Evolutionary conservation across 1,140 invertebrate species (phyloP), one percentile per base, ranked within the genome.

Genomic region (Leptinotarsa undecemlineata): DNA sequence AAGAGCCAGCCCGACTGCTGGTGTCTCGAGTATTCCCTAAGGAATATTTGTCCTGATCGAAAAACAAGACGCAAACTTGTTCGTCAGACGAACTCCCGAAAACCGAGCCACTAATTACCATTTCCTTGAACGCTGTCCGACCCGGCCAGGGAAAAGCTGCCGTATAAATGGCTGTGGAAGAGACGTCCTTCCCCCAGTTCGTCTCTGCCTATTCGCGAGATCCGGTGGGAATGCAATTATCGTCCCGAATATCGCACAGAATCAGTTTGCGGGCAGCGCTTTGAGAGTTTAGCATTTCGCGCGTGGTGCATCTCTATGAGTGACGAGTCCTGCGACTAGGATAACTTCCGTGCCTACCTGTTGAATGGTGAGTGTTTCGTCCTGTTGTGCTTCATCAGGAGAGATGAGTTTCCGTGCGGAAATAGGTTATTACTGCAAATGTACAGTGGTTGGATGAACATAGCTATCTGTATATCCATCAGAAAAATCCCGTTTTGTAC

Each of bases 121-220:
- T 57, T 57, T 57, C 51, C 51, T 57, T 4, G 51, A 4, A 57
- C 14, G 51, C 51, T 15, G 15, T 57, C n/a, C 51, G 13, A 5
- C 14, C n/a, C 51, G 13, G n/a, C 51, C 51, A 57, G 51, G 51
- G 51, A 57, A 57, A 57, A 57, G 51, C 51, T 15, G 51, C 20
- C 4, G 63, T 64, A 64, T 64, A 64, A 64, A 64, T 64, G 63
- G 20, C 63, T 3, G 63, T 64, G 17, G 20, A 64, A 64, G 20
- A 64, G 63, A 61, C 60, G 63, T 15, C 26, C 20, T 14, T 64
- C 63, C 63, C 63, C 63, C 63, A 64, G 63, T 64, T 17, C 21
- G 63, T 64, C 63, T 64, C 63, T 64, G 63, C 14, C 63, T 64
- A 64, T 64, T 64, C 63, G 63, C 63, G 63, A 64, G 20, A 64